Percentiles rank a stretch among this genome's conserved stretches.
Evolutionary conservation across 2,113 vertebrate genomes (phyloP).

Genomic region (Chitala chitala): DNA sequence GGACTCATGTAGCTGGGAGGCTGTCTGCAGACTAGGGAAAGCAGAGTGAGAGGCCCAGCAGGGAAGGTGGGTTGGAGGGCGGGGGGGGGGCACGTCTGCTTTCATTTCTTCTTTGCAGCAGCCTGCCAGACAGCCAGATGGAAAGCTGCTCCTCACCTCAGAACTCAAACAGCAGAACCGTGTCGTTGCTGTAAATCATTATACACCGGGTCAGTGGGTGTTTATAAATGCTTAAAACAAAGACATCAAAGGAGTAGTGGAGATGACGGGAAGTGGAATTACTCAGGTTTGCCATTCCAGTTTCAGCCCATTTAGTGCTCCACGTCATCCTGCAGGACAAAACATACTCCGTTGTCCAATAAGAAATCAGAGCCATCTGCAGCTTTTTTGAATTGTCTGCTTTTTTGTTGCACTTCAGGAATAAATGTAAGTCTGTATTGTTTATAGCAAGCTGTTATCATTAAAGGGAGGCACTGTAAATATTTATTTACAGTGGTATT

Average conservation of each 20-base stretch:
- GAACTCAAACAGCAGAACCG: too few relatives aligned
- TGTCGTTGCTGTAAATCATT: not conserved
- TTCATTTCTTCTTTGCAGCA: not conserved
- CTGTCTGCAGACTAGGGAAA: too few relatives aligned
- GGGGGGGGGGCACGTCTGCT: too few relatives aligned
- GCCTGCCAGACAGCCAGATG: not conserved
- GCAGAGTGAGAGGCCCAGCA: too few relatives aligned
- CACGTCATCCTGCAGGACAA: not conserved
- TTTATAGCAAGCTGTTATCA: not conserved
- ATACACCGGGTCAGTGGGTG: not conserved
- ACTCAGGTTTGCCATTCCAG: not conserved
- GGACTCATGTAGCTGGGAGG: too few relatives aligned
- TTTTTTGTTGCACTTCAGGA: not conserved
- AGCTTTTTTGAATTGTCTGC: not conserved
- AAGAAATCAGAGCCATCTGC: not conserved
- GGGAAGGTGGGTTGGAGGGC: too few relatives aligned
- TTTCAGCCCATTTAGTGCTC: constrained; percentile 5
- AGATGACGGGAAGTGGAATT: not conserved
- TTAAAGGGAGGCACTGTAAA: not conserved
- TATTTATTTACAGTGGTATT: not conserved
- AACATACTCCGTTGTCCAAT: not conserved
- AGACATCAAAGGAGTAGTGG: not conserved
- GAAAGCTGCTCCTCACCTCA: not conserved
- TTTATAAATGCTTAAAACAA: not conserved
- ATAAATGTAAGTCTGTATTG: not conserved